A percentile compares a stretch with the other conserved stretches of the same genome.
phyloP scores from a whole-genome alignment of 2,797 vertebrate species.

The Scarus forsteni region DNA sequence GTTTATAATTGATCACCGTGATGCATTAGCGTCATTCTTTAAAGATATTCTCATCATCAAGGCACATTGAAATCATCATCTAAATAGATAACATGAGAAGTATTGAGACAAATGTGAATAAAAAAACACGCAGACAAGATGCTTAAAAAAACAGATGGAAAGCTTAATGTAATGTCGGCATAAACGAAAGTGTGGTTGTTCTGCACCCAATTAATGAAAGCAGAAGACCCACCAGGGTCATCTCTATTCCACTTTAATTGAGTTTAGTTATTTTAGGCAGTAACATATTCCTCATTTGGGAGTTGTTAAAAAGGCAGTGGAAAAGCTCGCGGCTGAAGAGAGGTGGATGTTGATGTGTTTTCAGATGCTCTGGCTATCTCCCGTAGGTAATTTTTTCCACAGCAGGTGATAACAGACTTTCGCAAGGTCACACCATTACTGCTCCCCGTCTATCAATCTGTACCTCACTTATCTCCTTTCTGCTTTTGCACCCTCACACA shows the following conservation, averaged over 20 bases:
- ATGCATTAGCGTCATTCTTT: constrained; percentile 11
- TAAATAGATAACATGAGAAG: constrained; percentile 19
- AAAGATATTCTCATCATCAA: constrained; percentile 18
- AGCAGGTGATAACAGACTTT: constrained; percentile 75
- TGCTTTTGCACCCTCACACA: constrained; percentile 33
- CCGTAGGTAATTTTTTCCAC: constrained; percentile 77
- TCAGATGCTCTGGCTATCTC: constrained; percentile 63
- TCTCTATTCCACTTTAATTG: constrained; percentile 69
- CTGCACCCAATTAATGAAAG: constrained; percentile 58
- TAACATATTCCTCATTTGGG: constrained; percentile 58
- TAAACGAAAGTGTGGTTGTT: constrained; percentile 48
- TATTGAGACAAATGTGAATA: constrained; percentile 41
- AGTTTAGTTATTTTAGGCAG: constrained; percentile 63
- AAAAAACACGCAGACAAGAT: constrained; percentile 20
- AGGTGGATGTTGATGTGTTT: constrained; percentile 51
- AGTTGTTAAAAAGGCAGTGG: constrained; percentile 45
- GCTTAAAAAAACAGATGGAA: constrained; percentile 25
- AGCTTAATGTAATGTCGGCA: constrained; percentile 33
- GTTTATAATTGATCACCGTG: constrained; percentile 31
- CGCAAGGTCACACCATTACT: constrained; percentile 77
- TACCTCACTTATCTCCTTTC: constrained; percentile 32
- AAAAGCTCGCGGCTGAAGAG: constrained; percentile 39
- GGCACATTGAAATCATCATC: constrained; percentile 40
- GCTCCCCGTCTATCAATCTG: constrained; percentile 50
- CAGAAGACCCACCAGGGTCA: constrained; percentile 54